phyloP scores from a whole-genome alignment of 2,113 vertebrate species.

The rat (Rattus norvegicus) region DNA sequence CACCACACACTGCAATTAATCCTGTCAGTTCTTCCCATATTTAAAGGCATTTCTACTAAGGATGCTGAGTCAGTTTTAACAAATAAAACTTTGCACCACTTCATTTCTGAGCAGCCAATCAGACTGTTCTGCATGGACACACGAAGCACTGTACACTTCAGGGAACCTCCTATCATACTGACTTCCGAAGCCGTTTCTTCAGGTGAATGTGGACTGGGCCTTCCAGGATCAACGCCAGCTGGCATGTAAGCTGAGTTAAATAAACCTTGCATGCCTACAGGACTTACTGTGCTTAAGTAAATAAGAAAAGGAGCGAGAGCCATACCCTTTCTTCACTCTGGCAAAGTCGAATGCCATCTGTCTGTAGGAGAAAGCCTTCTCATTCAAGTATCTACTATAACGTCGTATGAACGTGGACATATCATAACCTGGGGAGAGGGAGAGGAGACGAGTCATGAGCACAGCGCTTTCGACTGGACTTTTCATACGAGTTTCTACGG shows the following conservation, averaged over 20 bases:
- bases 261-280: not conserved
- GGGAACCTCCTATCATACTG: not conserved
- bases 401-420: conserved; percentile 98
- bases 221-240: conserved; percentile 22
- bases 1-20: not conserved
- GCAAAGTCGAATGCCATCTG: conserved; percentile 99
- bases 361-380: conserved; percentile 99
- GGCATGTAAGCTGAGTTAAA: conserved; percentile 37
- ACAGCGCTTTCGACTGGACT: conserved; percentile 13
- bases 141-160: not conserved
- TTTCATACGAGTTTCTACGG: conserved; percentile 2
- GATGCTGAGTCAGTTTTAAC: conserved; percentile 39
- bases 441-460: conserved; percentile 45
- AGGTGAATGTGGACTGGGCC: not conserved
- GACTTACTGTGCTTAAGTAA: conserved; percentile 17
- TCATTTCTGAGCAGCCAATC: not conserved
- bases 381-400: conserved; percentile 98
- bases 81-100: conserved; percentile 14
- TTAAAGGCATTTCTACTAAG: not conserved
- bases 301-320: not conserved
- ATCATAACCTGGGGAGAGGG: conserved; percentile 90
- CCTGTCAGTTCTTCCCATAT: conserved; percentile 16
- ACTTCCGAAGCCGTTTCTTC: not conserved
- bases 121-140: conserved; percentile 39
- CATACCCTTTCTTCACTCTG: conserved; percentile 98